Percentiles rank a stretch among this genome's conserved stretches.
phyloP scores from a whole-genome alignment of 2,797 vertebrate species.

The Rhinella marina region DNA sequence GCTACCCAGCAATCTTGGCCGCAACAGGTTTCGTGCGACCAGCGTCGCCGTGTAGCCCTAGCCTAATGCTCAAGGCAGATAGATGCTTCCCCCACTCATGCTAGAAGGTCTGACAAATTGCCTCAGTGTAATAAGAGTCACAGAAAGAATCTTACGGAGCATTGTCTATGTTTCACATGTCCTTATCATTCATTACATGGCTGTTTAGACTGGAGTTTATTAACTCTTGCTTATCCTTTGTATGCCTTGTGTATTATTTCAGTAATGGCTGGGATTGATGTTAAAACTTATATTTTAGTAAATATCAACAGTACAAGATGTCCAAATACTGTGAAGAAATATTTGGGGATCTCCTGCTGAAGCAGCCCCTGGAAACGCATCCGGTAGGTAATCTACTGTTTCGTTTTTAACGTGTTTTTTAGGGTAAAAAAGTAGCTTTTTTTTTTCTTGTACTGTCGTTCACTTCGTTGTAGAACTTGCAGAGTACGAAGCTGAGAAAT shows the following conservation, averaged over 20 bases:
- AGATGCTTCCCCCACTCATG: too few relatives aligned
- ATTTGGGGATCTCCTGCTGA: constrained; percentile 95
- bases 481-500: constrained; percentile 47
- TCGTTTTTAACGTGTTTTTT: not conserved
- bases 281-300: constrained; percentile 78
- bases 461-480: constrained; percentile 44
- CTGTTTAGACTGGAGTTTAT: not conserved
- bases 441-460: constrained; percentile 32
- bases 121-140: too few relatives aligned
- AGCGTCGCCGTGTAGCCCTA: too few relatives aligned
- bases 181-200: too few relatives aligned
- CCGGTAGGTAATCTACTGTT: constrained; percentile 76
- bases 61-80: too few relatives aligned
- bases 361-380: constrained; percentile 87
- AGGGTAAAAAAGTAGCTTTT: not conserved
- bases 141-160: too few relatives aligned
- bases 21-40: too few relatives aligned
- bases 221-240: not conserved
- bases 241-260: not conserved
- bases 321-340: constrained; percentile 97
- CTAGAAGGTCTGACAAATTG: too few relatives aligned
- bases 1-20: too few relatives aligned
- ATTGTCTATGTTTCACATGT: too few relatives aligned
- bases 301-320: constrained; percentile 99
- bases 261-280: constrained; percentile 52